These are phyloP conservation scores for Pelusios castaneus DNA, from an alignment of 2,113 vertebrate species.

Conservation along the genomic window DNA sequence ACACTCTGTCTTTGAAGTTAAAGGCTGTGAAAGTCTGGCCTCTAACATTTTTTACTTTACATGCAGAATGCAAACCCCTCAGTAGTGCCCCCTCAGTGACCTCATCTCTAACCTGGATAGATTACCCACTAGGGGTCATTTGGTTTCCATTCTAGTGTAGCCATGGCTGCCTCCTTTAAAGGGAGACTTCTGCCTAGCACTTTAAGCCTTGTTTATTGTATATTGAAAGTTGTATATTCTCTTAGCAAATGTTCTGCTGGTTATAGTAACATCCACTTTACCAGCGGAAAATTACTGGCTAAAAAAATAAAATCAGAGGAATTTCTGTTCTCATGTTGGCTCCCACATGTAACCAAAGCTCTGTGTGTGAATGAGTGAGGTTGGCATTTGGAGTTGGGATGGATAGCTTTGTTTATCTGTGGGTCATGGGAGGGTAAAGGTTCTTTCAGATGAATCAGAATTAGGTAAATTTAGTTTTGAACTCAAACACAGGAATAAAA, in stretches of 20 bases:
- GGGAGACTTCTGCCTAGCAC: background rate
- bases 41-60: conserved; percentile 27
- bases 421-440: background rate
- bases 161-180: background rate
- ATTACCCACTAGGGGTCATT: conserved; percentile 49
- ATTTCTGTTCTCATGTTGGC: background rate
- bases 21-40: background rate
- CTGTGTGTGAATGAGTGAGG: rapidly evolving
- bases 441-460: background rate
- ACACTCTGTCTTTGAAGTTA: conserved; percentile 26
- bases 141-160: conserved; percentile 38
- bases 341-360: background rate
- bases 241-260: background rate
- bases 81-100: conserved; percentile 9
- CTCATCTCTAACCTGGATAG: conserved; percentile 44
- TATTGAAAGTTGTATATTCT: background rate
- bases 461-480: background rate
- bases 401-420: background rate
- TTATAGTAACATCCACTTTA: background rate
- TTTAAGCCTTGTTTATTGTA: background rate
- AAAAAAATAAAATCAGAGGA: conserved; percentile 26
- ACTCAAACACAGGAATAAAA: background rate
- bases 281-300: background rate
- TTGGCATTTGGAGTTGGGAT: background rate
- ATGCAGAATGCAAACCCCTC: background rate